Evolutionary conservation across 2,888 invertebrate genomes (phyloP).

Genomic region (Caenorhabditis sulstoni): DNA sequence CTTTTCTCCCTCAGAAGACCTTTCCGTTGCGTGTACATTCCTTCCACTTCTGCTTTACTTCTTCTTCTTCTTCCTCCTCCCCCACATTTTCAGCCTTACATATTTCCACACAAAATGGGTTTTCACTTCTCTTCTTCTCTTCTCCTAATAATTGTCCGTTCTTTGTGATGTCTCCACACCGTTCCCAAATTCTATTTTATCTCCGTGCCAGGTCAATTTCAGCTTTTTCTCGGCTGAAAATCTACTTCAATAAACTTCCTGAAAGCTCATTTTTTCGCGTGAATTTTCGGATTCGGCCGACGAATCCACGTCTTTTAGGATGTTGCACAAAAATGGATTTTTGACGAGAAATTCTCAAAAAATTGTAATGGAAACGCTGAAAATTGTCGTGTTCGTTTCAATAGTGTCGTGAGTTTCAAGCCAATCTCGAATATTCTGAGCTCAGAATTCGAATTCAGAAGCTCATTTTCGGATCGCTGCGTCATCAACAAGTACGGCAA

Average conservation of each 20-base stretch:
- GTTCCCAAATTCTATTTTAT: constrained; percentile 6
- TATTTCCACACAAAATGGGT: constrained; percentile 46
- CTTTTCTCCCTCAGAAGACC: constrained; percentile 50
- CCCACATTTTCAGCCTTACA: constrained; percentile 25
- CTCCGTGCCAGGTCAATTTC: constrained; percentile 50
- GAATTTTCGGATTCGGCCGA: not conserved
- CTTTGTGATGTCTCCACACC: constrained; percentile 16
- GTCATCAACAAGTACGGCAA: constrained; percentile 19
- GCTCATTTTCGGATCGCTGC: constrained; percentile 26
- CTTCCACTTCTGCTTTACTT: constrained; percentile 23
- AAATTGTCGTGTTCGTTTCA: constrained; percentile 30
- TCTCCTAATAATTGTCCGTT: constrained; percentile 1
- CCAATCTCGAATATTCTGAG: too few relatives aligned
- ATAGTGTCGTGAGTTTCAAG: constrained; percentile 22
- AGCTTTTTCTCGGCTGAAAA: constrained; percentile 11
- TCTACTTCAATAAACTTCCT: constrained; percentile 12
- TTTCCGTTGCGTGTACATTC: constrained; percentile 57
- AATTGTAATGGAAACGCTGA: constrained; percentile 4
- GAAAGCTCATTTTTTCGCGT: constrained; percentile 13
- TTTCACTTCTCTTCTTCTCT: constrained; percentile 1
- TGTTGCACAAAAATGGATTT: too few relatives aligned
- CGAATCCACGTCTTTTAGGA: not conserved
- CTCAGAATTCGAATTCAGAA: constrained; percentile 33
- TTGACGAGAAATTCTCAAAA: too few relatives aligned
- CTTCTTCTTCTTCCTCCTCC: too few relatives aligned